phyloP scores from a whole-genome alignment of 1,140 invertebrate genomes.

The Harlomillsia oculata region DNA sequence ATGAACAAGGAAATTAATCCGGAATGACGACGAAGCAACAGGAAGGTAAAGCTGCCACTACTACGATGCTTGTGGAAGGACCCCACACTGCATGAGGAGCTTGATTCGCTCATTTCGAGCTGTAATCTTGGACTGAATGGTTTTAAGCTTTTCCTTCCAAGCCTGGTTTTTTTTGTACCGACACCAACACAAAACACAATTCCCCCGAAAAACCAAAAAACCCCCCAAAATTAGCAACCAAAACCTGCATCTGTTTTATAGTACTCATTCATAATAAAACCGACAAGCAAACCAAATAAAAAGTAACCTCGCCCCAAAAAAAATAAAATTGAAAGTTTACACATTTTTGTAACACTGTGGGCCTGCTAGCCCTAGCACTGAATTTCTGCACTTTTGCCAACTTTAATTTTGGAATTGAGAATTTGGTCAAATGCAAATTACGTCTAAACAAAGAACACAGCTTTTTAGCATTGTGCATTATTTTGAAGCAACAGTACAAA shows the following conservation, averaged over 20 bases:
- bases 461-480: no score
- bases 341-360: no score
- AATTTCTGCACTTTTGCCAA: no score
- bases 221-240: conserved; percentile 3
- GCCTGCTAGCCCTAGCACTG: no score
- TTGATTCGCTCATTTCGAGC: conserved; percentile 77
- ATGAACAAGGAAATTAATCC: conserved; percentile 7
- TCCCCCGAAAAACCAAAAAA: conserved; percentile 2
- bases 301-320: background rate
- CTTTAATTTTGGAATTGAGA: no score
- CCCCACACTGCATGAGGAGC: conserved; percentile 69
- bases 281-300: background rate
- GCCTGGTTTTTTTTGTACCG: conserved; percentile 53
- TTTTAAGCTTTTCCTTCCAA: conserved; percentile 71
- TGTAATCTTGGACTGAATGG: conserved; percentile 75
- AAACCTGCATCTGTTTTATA: conserved; percentile 5
- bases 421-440: no score
- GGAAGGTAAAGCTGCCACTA: background rate
- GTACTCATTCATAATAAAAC: background rate
- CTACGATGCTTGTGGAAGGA: conserved; percentile 54
- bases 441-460: no score
- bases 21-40: conserved; percentile 1
- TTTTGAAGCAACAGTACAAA: no score
- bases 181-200: conserved; percentile 16
- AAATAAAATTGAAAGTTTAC: no score